Evolutionary conservation across 1,140 invertebrate genomes (phyloP), one percentile per base, ranked within the genome.

Genomic region (Cherax destructor): DNA sequence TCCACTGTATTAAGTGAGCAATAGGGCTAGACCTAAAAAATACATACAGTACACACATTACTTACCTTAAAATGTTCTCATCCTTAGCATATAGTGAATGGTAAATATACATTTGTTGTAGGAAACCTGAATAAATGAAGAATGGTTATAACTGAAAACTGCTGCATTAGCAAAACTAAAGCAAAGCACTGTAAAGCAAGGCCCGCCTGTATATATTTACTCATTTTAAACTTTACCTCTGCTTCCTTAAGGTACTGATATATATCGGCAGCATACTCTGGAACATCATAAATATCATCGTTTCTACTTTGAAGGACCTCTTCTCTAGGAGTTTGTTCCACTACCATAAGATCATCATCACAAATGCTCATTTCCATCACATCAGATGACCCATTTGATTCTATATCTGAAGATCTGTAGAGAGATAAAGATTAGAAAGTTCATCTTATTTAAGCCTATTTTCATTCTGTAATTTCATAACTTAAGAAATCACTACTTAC

Each of bases 181-280:
- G n/a, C n/a, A n/a, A n/a, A n/a, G n/a, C n/a, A n/a, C n/a, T n/a
- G n/a, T n/a, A n/a, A n/a, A n/a, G n/a, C n/a, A n/a, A n/a, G n/a
- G n/a, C n/a, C n/a, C n/a, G n/a, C n/a, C n/a, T n/a, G 11, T 11
- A 59, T 1, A 59, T 16, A 59, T 59, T 59, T 16, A 59, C 56
- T 1, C 9, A 59, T 59, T 59, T 59, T 59, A 10, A 59, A 59
- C 9, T 18, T 76, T 95, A 97, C 97, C 96, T 98, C 97, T 93
- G 97, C 95, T 91, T 96, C 95, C 93, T 96, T 95, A 94, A 98
- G 96, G 95, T 98, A 98, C 91, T 96, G 95, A 94, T 97, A 98
- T 93, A 98, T 98, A 92, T 98, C 97, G 91, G 96, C 96, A 92
- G 97, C 96, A 94, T 98, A 98, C 94, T 97, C 96, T 86, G 92